Evolutionary conservation across 2,888 invertebrate species (phyloP).

Genomic region (Onthophagus sagittarius): DNA sequence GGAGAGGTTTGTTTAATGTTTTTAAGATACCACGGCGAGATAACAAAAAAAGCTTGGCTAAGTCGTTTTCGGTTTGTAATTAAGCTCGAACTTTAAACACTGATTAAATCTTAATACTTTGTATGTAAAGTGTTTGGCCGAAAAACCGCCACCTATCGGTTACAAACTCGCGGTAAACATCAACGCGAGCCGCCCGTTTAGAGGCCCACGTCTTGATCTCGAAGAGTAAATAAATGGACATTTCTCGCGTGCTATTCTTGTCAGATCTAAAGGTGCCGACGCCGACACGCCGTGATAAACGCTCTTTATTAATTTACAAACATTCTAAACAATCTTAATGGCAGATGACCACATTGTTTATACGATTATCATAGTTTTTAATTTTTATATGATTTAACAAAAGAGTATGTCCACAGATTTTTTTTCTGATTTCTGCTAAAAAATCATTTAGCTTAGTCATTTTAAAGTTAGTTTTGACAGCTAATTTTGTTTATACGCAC

Average conservation of each 20-base stretch:
- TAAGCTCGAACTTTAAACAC: too few species aligned
- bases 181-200: neutral
- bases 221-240: constrained; percentile 5
- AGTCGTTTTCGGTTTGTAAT: too few species aligned
- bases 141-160: neutral
- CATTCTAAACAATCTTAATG: constrained; percentile 8
- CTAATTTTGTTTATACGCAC: too few species aligned
- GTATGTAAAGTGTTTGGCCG: neutral
- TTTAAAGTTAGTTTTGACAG: too few species aligned
- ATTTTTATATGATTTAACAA: neutral
- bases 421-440: too few species aligned
- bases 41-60: too few species aligned
- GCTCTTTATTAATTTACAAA: constrained; percentile 22
- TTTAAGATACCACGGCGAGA: too few species aligned
- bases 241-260: constrained; percentile 23
- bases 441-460: too few species aligned
- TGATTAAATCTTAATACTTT: neutral
- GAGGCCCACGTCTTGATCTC: neutral
- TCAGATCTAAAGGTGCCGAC: constrained; percentile 17
- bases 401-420: neutral
- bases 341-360: constrained; percentile 24
- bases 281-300: constrained; percentile 16
- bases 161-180: neutral
- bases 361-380: constrained; percentile 14
- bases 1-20: too few species aligned